phyloP scores from a whole-genome alignment of 2,888 invertebrate genomes.

The Eupeodes latifasciatus region DNA sequence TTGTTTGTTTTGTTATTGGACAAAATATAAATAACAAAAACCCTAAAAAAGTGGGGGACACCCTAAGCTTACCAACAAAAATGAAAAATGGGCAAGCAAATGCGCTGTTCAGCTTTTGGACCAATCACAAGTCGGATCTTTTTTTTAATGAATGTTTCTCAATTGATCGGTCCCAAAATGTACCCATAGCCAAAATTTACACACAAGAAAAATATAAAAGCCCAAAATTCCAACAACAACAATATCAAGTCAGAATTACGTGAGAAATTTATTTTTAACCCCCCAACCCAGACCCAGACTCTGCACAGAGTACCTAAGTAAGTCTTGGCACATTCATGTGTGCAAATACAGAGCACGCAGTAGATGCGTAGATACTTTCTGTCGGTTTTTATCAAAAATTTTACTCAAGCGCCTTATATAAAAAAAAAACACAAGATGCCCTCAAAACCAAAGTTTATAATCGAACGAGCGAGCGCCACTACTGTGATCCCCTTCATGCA shows the following conservation, averaged over 20 bases:
- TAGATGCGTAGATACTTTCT: slow-evolving; percentile 46
- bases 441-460: slow-evolving; percentile 58
- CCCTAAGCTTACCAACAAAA: slow-evolving; percentile 48
- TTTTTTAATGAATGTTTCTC: slow-evolving; percentile 46
- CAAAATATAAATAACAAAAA: slow-evolving; percentile 54
- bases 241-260: slow-evolving; percentile 46
- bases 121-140: slow-evolving; percentile 63
- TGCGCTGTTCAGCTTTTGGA: slow-evolving; percentile 29
- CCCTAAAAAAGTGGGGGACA: slow-evolving; percentile 32
- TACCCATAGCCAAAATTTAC: slow-evolving; percentile 33
- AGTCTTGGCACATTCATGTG: slow-evolving; percentile 23
- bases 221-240: slow-evolving; percentile 1
- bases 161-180: slow-evolving; percentile 67
- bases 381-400: slow-evolving; percentile 57
- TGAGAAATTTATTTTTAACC: slow-evolving; percentile 56
- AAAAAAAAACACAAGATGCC: slow-evolving; percentile 48
- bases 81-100: slow-evolving; percentile 66
- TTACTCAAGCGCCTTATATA: slow-evolving; percentile 61
- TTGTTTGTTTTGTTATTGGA: slow-evolving; percentile 71
- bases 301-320: not conserved
- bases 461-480: slow-evolving; percentile 66
- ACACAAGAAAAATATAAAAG: slow-evolving; percentile 15
- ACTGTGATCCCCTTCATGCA: slow-evolving; percentile 60
- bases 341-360: slow-evolving; percentile 26
- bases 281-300: slow-evolving; percentile 12